phyloP scores from a whole-genome alignment of 2,113 vertebrate species.

The Ornithorhynchus anatinus region DNA sequence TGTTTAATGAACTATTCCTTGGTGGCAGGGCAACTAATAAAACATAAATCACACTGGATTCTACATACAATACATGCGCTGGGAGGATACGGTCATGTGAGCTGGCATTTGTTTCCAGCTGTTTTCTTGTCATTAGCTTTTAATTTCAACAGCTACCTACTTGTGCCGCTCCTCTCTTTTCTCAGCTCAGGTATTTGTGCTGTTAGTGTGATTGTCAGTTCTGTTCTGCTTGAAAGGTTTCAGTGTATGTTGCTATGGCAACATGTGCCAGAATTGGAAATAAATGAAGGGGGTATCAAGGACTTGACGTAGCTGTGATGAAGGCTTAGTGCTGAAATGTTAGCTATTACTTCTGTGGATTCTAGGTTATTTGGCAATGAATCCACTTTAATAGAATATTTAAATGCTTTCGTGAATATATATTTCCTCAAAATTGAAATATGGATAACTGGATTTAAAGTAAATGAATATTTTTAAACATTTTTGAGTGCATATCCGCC shows the following conservation, averaged over 20 bases:
- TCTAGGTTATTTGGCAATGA: constrained; percentile 63
- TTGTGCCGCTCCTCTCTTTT: constrained; percentile 53
- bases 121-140: constrained; percentile 78
- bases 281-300: constrained; percentile 70
- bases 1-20: constrained; percentile 37
- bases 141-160: constrained; percentile 75
- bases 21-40: constrained; percentile 13
- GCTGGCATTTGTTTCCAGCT: constrained; percentile 66
- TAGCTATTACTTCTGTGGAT: constrained; percentile 68
- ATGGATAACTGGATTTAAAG: constrained; percentile 54
- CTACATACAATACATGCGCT: constrained; percentile 34
- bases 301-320: constrained; percentile 63
- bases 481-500: constrained; percentile 30
- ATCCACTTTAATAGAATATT: constrained; percentile 71
- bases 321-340: constrained; percentile 65
- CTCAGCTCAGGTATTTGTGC: constrained; percentile 68
- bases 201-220: constrained; percentile 75
- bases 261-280: constrained; percentile 72
- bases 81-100: constrained; percentile 29
- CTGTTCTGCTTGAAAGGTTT: constrained; percentile 78
- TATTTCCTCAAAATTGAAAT: constrained; percentile 54
- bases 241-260: constrained; percentile 76
- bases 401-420: constrained; percentile 62
- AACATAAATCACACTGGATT: constrained; percentile 23
- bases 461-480: constrained; percentile 50